Evolutionary conservation across 2,888 invertebrate species (phyloP).

Genomic region (Eilema depressum): DNA sequence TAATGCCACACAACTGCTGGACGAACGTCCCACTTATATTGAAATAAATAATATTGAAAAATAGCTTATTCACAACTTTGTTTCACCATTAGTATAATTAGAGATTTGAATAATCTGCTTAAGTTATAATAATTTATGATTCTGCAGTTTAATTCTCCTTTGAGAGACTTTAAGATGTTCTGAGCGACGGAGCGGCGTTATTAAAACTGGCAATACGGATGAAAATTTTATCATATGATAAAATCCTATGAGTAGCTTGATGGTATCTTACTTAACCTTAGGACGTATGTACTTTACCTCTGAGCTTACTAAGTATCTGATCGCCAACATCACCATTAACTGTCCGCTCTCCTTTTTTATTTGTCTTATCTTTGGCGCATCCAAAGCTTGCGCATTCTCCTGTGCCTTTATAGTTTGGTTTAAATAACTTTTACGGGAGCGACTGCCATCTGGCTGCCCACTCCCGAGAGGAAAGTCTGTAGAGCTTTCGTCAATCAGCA

Average conservation of each 20-base stretch:
- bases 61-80: constrained; percentile 59
- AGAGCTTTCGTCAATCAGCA: no score
- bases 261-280: background rate
- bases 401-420: no score
- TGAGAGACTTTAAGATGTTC: background rate
- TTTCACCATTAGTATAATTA: constrained; percentile 57
- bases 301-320: no score
- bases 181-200: background rate
- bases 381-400: no score
- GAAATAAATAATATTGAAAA: constrained; percentile 70
- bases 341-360: no score
- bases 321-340: no score
- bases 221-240: background rate
- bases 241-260: background rate
- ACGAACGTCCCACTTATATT: constrained; percentile 58
- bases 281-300: no score
- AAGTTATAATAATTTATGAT: constrained; percentile 24
- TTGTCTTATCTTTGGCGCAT: no score
- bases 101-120: constrained; percentile 49
- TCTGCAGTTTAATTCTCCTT: background rate
- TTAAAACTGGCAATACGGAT: background rate
- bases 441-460: no score
- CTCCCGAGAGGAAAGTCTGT: background rate
- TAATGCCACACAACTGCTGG: constrained; percentile 62
- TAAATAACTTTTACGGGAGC: no score